Evolutionary conservation across 2,113 vertebrate genomes (phyloP).

Genomic region (Nesoenas mayeri): DNA sequence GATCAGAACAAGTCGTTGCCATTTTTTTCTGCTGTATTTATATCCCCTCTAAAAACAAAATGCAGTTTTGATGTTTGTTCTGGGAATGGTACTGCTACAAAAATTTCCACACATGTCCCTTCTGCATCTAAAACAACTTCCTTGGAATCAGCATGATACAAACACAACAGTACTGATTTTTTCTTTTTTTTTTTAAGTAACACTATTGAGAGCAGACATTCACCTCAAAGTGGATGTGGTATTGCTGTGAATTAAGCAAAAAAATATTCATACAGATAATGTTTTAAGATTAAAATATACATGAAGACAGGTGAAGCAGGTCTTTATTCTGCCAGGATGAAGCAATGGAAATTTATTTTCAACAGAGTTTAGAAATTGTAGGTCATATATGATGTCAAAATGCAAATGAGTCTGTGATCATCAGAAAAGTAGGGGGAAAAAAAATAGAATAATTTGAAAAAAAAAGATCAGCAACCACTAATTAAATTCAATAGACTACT

Average conservation of each 20-base stretch:
- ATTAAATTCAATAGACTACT: background rate
- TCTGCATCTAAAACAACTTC: background rate
- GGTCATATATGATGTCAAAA: background rate
- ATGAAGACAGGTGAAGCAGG: background rate
- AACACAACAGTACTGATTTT: background rate
- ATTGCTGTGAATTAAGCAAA: background rate
- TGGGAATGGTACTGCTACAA: background rate
- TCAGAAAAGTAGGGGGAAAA: background rate
- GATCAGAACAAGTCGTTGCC: background rate
- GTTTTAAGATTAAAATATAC: background rate
- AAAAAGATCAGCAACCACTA: background rate
- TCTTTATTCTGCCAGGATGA: too few species aligned
- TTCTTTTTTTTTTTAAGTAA: background rate
- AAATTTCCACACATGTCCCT: background rate
- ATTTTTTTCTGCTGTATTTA: background rate
- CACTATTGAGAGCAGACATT: background rate
- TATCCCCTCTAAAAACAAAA: background rate
- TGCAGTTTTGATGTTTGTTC: background rate
- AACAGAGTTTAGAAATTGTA: background rate
- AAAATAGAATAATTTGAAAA: background rate
- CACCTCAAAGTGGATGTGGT: background rate
- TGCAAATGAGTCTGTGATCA: background rate
- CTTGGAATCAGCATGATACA: background rate
- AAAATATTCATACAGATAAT: background rate
- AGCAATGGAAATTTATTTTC: background rate